Percentiles rank a stretch among this genome's conserved stretches.
These are phyloP conservation scores for Rambutsinella grinnellia DNA, from an alignment of 2,888 invertebrate genomes.

Conservation along the genomic window DNA sequence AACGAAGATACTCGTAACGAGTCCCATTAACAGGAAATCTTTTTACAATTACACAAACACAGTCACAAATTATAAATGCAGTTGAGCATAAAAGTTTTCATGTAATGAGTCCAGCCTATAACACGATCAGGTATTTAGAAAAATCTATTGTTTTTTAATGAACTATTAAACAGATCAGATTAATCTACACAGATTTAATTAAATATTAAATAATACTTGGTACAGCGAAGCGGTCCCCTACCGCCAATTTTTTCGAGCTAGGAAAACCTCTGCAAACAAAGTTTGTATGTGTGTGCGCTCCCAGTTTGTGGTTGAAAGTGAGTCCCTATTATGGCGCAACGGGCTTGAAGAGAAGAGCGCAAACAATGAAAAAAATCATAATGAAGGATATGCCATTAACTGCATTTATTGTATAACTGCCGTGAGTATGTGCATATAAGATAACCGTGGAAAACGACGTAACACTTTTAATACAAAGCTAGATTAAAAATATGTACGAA, in stretches of 20 bases:
- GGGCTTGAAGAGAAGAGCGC: neutral
- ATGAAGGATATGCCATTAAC: neutral
- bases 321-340: slow-evolving; percentile 8
- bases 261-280: slow-evolving; percentile 13
- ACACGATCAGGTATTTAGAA: too few relatives aligned
- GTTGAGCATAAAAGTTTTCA: neutral
- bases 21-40: neutral
- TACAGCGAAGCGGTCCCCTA: neutral
- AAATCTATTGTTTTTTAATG: too few relatives aligned
- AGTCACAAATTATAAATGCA: neutral
- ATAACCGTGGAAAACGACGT: neutral
- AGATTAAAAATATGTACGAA: too few relatives aligned
- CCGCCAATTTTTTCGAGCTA: neutral
- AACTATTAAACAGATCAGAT: slow-evolving; percentile 1
- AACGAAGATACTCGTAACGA: too few relatives aligned
- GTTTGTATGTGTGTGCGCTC: slow-evolving; percentile 12
- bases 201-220: neutral
- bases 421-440: neutral
- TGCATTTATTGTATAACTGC: neutral
- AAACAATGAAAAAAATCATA: neutral
- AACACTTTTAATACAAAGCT: too few relatives aligned
- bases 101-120: neutral
- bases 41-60: neutral
- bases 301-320: slow-evolving; percentile 48
- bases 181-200: neutral